Base-by-base conservation (phyloP, 2,888 invertebrate species). In the Parnassius glacialis region DNA sequence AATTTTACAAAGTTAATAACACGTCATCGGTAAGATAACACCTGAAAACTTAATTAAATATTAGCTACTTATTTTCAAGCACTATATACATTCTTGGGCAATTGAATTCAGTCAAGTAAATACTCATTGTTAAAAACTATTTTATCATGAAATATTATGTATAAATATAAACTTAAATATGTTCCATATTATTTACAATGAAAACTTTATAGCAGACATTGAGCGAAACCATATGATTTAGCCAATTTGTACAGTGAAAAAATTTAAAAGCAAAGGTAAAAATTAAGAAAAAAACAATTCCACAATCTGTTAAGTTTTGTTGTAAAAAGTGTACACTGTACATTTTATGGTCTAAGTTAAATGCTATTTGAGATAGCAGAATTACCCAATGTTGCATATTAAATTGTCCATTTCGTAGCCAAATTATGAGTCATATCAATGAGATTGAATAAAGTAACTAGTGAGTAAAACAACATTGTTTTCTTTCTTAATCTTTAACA, bases 351-450 rank as follows among this genome's bases (percentile, higher is more conserved):
- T 34, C 34, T 34, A 34, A 34, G 34, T 5, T 34, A 34, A 34
- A 34, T 34, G 34, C 34, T 34, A 34, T 34, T 34, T 34, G 34
- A 34, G 34, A 34, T 34, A 34, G 7, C 34, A 34, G 7, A 71
- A 65, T 74, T 79, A 80, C 79, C 80, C 80, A 79, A 74, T 77
- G 80, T 59, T 52, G 53, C 53, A 71, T 74, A 73, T 74, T 75
- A 76, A 73, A 72, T 72, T 80, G 76, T 81, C 78, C 78, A 84
- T 86, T 88, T 87, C 77, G 84, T 90, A 87, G 90, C 87, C 88
- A 89, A 87, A 87, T 85, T 87, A 84, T 83, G 83, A 90, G 84
- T 90, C 90, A 91, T 91, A 91, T 91, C 90, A 91, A 87, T 84
- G 83, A 89, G 85, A 87, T 89, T 85, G 81, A 90, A 87, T 89